These are phyloP conservation scores for Axis porcinus DNA, from an alignment of 2,113 vertebrate genomes.

Conservation along the genomic window DNA sequence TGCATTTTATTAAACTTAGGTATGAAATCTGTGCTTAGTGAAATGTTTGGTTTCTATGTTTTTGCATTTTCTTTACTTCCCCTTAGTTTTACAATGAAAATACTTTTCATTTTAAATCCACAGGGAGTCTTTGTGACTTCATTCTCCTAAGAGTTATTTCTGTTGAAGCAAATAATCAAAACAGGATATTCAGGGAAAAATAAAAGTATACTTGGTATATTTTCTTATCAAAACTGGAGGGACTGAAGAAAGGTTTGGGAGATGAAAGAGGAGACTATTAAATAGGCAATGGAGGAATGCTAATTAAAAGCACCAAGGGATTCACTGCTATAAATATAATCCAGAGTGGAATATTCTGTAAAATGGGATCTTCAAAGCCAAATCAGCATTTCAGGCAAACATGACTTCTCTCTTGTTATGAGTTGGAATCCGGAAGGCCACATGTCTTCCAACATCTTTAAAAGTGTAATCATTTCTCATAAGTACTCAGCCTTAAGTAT, in stretches of 20 bases:
- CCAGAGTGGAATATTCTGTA: not conserved
- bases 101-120: not conserved
- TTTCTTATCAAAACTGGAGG: not conserved
- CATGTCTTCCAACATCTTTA: conserved; percentile 3
- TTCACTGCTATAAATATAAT: not conserved
- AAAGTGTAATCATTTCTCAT: conserved; percentile 39
- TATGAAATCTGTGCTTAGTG: not conserved
- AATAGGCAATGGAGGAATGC: not conserved
- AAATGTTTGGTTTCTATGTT: not conserved
- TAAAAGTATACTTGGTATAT: not conserved
- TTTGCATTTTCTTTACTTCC: not conserved
- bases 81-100: not conserved
- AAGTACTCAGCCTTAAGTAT: conserved; percentile 10
- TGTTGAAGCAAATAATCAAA: not conserved
- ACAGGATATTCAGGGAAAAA: not conserved
- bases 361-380: not conserved
- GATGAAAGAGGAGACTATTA: not conserved
- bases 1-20: not conserved
- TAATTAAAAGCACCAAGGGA: not conserved
- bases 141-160: not conserved
- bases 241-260: not conserved
- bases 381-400: not conserved
- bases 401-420: not conserved
- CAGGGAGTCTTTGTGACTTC: not conserved
- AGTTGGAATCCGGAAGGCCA: not conserved